These are phyloP conservation scores for Dexiosoma caninum DNA, from an alignment of 2,888 invertebrate genomes.

Conservation along the genomic window DNA sequence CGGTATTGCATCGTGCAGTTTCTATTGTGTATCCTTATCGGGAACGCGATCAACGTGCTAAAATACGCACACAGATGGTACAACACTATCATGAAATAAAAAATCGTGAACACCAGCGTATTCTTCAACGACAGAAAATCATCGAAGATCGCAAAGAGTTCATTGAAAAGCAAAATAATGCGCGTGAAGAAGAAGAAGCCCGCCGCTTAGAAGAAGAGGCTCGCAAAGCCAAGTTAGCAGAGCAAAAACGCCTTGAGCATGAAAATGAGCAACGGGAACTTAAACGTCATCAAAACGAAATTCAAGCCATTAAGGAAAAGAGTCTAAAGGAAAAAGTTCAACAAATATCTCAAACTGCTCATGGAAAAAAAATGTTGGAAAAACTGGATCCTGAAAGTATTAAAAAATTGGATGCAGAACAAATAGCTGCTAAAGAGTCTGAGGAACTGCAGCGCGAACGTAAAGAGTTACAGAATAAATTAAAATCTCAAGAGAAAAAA, in stretches of 20 bases:
- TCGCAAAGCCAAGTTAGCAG: slow-evolving; percentile 88
- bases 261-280: slow-evolving; percentile 94
- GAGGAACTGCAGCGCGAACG: slow-evolving; percentile 96
- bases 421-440: slow-evolving; percentile 93
- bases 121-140: slow-evolving; percentile 94
- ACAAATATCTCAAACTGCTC: slow-evolving; percentile 93
- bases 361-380: slow-evolving; percentile 93
- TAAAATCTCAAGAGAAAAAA: slow-evolving; percentile 98
- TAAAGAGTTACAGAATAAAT: slow-evolving; percentile 91
- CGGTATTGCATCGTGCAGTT: slow-evolving; percentile 89
- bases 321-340: slow-evolving; percentile 93
- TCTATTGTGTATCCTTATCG: slow-evolving; percentile 89
- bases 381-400: slow-evolving; percentile 92
- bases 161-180: slow-evolving; percentile 83
- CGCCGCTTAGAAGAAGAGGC: slow-evolving; percentile 87
- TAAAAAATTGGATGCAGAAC: slow-evolving; percentile 95
- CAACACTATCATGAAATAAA: slow-evolving; percentile 91
- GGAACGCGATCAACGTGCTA: slow-evolving; percentile 85
- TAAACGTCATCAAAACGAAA: slow-evolving; percentile 90
- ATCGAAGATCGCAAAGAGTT: slow-evolving; percentile 98
- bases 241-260: slow-evolving; percentile 90
- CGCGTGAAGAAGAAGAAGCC: slow-evolving; percentile 77
- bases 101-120: slow-evolving; percentile 90
- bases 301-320: slow-evolving; percentile 91
- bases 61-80: slow-evolving; percentile 85